Evolutionary conservation across 2,888 invertebrate genomes (phyloP), one percentile per base, ranked within the genome.

Genomic region (Coronaproctus castanopsis): DNA sequence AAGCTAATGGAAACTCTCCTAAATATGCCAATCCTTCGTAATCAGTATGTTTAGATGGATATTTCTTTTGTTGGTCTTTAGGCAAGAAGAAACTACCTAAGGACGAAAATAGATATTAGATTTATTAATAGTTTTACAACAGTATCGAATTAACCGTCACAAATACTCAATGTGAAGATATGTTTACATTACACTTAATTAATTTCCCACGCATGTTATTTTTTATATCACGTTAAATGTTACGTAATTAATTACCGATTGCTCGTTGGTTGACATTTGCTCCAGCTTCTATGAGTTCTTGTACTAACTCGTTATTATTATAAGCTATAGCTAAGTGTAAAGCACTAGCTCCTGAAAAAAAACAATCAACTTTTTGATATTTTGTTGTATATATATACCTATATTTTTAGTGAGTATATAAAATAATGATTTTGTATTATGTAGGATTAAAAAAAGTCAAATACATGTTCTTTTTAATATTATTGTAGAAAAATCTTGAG

Each of bases 11-110:
- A 70, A 90, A 96, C 71, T 98, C 97, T 0, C 98, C 98, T 63
- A 96, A 80, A 71, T 98, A 98, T 0, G 96, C 95, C 66, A 95
- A 77, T 1, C 96, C 97, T 74, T 95, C 91, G 73, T 95, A 97
- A 70, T 95, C 92, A 0, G 93, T 92, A 67, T 81, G 80, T 65
- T 84, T 82, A 0, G 81, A 79, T 1, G 88, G 87, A 59, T 81
- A 80, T 5, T 80, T 77, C 58, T 80, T 75, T 70, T 95, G 96
- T 71, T 93, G 95, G 71, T 97, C 97, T 19, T 89, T 81, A 0
- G 97, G 97, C 23, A 93, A 75, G 71, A 97, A 98, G 73, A 98
- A 97, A 69, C 91, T 89, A 53, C 78, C 82, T 82, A 59, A 20
- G 36, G 5, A 36, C 5, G 14, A 8, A 36, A 36, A 36, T 8